Base-by-base conservation (phyloP, 2,113 vertebrate genomes). In the Protomyctophum bolini region DNA sequence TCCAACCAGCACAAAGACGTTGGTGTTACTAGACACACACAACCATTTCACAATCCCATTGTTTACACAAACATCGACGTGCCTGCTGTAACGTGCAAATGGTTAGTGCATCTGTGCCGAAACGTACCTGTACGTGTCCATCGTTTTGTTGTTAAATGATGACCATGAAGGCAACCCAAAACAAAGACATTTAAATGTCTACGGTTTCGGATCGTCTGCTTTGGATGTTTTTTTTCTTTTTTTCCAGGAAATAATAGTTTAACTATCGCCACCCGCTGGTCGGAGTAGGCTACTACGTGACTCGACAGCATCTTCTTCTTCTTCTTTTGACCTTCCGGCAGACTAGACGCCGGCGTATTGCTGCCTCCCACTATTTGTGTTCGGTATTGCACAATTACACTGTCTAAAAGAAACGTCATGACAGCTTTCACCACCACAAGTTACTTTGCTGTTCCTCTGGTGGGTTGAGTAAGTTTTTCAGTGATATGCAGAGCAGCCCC, bases 51-150 rank as follows among this genome's bases (percentile, higher is more conserved):
- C 41, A 47, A 51, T 68, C 33, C 33, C 33, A 41, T 41, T 41
- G 5, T 41, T 58, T 41, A 41, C 33, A 41, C 33, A 41, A 41
- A 41, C 33, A 41, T 41, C 33, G 33, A 41, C 33, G 33, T 41
- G 33, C 3, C 33, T 41, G 33, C 33, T 41, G 33, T 6, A 41
- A 41, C 33, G 33, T 41, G 33, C 33, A 41, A 41, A 41, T 6
- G 33, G 33, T 41, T 41, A 41, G 33, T 41, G 33, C 5, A 4
- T 3, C 5, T 15, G 50, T 28, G 15, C 15, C 14, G 10, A 64
- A 70, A 80, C 91, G 63, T 92, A 92, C 90, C 89, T 91, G 87
- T 88, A 87, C 88, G 91, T 91, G 77, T 86, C 82, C 49, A 68
- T 75, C 70, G 33, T 75, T 73, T 82, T 65, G 72, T 73, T 79